Conservation (phyloP, 2,888 invertebrate genomes). For the Rhingia rostrata region DNA sequence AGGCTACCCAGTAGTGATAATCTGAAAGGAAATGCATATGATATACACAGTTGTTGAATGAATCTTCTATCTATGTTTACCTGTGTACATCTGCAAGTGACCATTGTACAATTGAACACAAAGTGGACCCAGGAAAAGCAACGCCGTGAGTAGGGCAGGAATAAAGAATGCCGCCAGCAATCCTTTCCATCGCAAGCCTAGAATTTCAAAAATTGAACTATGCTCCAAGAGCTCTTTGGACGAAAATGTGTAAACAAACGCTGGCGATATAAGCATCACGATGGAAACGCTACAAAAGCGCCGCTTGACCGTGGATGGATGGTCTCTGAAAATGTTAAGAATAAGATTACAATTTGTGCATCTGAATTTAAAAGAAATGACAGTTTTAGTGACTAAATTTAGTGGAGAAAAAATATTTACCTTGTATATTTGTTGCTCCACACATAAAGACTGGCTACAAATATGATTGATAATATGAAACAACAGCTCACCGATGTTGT, state of each 20-base stretch:
- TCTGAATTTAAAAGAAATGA: background rate
- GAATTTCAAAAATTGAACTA: slow-evolving; percentile 86
- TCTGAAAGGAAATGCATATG: slow-evolving; percentile 83
- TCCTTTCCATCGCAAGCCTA: slow-evolving; percentile 91
- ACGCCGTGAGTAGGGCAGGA: slow-evolving; percentile 90
- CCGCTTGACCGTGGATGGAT: slow-evolving; percentile 93
- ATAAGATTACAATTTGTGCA: slow-evolving; percentile 5
- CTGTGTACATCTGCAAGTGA: slow-evolving; percentile 87
- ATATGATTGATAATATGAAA: slow-evolving; percentile 89
- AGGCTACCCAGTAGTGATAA: slow-evolving; percentile 88
- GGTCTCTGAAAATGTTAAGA: slow-evolving; percentile 86
- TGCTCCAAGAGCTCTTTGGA: slow-evolving; percentile 86
- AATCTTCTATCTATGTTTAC: slow-evolving; percentile 82
- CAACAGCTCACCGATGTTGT: slow-evolving; percentile 88
- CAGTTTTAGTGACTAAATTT: background rate
- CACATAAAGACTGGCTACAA: slow-evolving; percentile 94
- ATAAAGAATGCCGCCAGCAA: slow-evolving; percentile 88
- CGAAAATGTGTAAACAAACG: slow-evolving; percentile 89
- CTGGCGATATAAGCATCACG: slow-evolving; percentile 91
- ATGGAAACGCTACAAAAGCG: slow-evolving; percentile 93
- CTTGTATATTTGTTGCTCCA: slow-evolving; percentile 91
- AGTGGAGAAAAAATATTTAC: slow-evolving; percentile 82
- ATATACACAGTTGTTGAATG: slow-evolving; percentile 5
- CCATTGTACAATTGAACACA: slow-evolving; percentile 89
- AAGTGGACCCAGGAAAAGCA: slow-evolving; percentile 93